phyloP scores from a whole-genome alignment of 2,888 invertebrate species.

The Melieria picta region DNA sequence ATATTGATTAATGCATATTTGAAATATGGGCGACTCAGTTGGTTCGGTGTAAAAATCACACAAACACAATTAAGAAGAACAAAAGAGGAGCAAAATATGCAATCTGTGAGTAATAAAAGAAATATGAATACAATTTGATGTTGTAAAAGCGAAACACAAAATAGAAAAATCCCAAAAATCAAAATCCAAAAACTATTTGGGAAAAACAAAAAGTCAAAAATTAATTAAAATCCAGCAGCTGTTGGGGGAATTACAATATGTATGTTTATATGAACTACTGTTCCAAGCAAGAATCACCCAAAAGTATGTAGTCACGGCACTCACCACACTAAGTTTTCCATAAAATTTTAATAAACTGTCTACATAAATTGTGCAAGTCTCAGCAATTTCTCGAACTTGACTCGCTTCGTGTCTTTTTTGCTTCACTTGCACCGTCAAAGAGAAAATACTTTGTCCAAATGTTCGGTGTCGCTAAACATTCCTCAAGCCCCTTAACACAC shows the following conservation, averaged over 20 bases:
- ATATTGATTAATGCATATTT: too few relatives aligned
- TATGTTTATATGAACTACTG: conserved; percentile 16
- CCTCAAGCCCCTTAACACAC: too few relatives aligned
- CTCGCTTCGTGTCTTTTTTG: not conserved
- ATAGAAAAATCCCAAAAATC: not conserved
- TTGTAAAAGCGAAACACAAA: not conserved
- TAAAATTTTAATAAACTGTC: too few relatives aligned
- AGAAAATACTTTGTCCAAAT: conserved; percentile 15
- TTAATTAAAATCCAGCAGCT: not conserved
- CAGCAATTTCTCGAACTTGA: too few relatives aligned
- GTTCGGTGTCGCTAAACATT: not conserved
- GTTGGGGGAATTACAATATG: conserved; percentile 12
- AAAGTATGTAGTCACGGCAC: not conserved
- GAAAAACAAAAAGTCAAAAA: conserved; percentile 10
- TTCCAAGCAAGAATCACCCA: too few relatives aligned
- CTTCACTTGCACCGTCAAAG: not conserved
- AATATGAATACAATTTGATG: not conserved
- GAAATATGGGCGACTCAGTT: too few relatives aligned
- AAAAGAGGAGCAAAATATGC: not conserved
- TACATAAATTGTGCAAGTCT: too few relatives aligned
- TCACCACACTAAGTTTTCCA: too few relatives aligned
- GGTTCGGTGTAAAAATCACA: not conserved
- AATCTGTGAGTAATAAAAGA: not conserved
- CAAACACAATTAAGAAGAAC: not conserved
- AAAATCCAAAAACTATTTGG: not conserved